phyloP scores from a whole-genome alignment of 2,113 vertebrate genomes.

The Haemorhous mexicanus region DNA sequence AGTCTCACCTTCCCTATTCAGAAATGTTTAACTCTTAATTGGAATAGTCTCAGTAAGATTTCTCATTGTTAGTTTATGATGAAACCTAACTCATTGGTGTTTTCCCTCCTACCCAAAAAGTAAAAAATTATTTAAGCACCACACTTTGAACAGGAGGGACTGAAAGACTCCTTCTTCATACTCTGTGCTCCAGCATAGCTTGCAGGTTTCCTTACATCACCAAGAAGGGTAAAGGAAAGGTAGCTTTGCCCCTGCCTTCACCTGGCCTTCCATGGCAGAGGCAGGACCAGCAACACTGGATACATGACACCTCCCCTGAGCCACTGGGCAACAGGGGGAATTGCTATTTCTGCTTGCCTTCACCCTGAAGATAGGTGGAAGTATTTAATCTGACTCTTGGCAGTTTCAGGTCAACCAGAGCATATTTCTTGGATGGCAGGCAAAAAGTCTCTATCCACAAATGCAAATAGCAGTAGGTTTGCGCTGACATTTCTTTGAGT shows the following conservation, averaged over 20 bases:
- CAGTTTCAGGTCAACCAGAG: background rate
- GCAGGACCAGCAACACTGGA: background rate
- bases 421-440: background rate
- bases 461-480: background rate
- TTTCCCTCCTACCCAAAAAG: background rate
- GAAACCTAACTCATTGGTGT: background rate
- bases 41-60: background rate
- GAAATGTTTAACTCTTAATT: background rate
- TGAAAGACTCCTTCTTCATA: background rate
- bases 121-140: background rate
- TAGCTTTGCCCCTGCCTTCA: background rate
- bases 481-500: background rate
- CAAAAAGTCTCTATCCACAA: background rate
- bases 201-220: background rate
- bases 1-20: background rate
- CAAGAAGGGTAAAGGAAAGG: background rate
- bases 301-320: background rate
- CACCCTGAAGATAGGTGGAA: background rate
- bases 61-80: background rate
- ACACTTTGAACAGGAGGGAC: background rate
- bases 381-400: background rate
- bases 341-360: background rate
- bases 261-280: background rate
- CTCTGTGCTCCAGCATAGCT: background rate
- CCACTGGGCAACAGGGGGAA: background rate